Base-by-base conservation (phyloP, 2,888 invertebrate genomes). In the Erebia epiphron region DNA sequence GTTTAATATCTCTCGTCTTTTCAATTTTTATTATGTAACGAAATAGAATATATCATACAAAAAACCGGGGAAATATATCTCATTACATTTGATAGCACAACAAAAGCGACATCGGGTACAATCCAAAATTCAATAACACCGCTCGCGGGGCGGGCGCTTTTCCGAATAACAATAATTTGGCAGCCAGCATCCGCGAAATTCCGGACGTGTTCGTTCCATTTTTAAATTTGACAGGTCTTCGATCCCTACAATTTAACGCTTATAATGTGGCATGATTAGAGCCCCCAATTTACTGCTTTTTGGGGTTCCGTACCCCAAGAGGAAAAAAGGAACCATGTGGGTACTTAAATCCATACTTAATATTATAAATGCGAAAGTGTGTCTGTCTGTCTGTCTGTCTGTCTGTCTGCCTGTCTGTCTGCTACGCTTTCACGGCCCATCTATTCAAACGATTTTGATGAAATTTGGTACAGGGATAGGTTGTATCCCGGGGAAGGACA, bases 131-230 rank as follows among this genome's bases (percentile, higher is more conserved):
- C 89, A 92, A 92, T 92, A 91, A 90, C 88, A 89, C 84, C 80
- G 85, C 83, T 81, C 79, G 79, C 82, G 83, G 69, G 76, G 75
- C 73, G 78, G 74, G 77, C 70, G 79, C 85, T 86, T 85, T 85
- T 80, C 80, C 86, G 91, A 92, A 92, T 92, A 91, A 91, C 88
- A 92, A 91, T 92, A 90, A 91, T 92, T 92, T 92, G 90, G 90
- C 89, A 89, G 84, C 85, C 84, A 87, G 84, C 86, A 87, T 89
- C 88, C 89, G 87, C 86, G 85, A 79, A 88, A 90, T 89, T 89
- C 89, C 87, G 87, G 87, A 89, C 88, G 89, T 87, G 88, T 90
- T 88, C 86, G 88, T 87, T 89, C 86, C 88, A 89, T 91, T 92
- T 92, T 93, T 91, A 91, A 92, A 92, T 90, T 91, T 92, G 92